Conservation (phyloP, 2,113 vertebrate genomes). For the Nerophis lumbriciformis region DNA sequence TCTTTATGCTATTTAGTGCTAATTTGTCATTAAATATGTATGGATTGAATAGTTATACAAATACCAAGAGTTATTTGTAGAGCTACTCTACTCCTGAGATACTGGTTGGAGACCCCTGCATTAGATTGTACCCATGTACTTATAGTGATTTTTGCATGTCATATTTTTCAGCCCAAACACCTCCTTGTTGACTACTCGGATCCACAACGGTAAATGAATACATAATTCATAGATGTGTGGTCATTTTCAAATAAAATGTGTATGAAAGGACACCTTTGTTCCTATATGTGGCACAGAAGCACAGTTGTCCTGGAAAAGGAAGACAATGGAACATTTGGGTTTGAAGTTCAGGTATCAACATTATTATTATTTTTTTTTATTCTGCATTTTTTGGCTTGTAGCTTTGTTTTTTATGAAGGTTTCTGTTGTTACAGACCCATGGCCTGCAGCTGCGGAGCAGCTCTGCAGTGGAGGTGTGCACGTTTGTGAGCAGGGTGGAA, state of each 20-base stretch:
- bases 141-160: slow-evolving; percentile 31
- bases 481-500: slow-evolving; percentile 78
- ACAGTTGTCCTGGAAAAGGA: slow-evolving; percentile 75
- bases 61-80: too few species aligned
- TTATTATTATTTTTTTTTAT: neutral
- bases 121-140: too few species aligned
- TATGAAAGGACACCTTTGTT: neutral
- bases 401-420: neutral
- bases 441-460: slow-evolving; percentile 69
- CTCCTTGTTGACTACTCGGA: slow-evolving; percentile 68
- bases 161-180: slow-evolving; percentile 54
- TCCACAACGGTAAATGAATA: slow-evolving; percentile 63
- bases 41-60: too few species aligned
- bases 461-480: slow-evolving; percentile 73
- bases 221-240: neutral
- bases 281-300: slow-evolving; percentile 44
- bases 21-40: too few species aligned
- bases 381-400: neutral
- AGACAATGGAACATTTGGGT: slow-evolving; percentile 89
- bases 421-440: slow-evolving; percentile 71
- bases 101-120: too few species aligned
- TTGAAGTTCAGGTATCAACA: slow-evolving; percentile 88
- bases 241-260: neutral
- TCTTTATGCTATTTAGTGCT: too few species aligned
- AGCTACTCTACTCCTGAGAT: too few species aligned